Base-by-base conservation (phyloP, 1,140 invertebrate genomes). In the Anoplophora glabripennis region DNA sequence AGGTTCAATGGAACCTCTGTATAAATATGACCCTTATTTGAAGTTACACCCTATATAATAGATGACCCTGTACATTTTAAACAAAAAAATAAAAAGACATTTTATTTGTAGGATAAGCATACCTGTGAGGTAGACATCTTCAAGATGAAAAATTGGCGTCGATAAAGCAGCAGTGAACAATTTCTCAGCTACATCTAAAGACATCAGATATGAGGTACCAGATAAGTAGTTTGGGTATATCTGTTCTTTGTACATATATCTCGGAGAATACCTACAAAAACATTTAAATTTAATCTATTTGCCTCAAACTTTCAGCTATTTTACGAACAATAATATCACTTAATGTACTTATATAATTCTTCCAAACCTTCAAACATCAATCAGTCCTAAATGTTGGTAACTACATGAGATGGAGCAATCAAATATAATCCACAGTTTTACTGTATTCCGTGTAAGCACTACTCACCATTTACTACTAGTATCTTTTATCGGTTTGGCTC, bases 81-180 rank as follows among this genome's bases (percentile, higher is more conserved):
- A n/a, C n/a, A n/a, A n/a, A n/a, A n/a, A n/a, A n/a, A n/a, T n/a
- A n/a, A 47, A 40, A 3, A 17, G 12, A 41, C 9, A 12, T 42
- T 12, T 17, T 10, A 44, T 44, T 28, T 12, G 11, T 40, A 15
- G 3, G 3, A 4, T 49, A 46, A 54, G 21, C 7, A 75, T 66
- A 83, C 92, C 93, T 5, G 92, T 94, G 11, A 94, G 83, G 72
- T 87, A 95, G 45, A 94, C 87, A 71, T 94, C 93, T 72, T 95
- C 93, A 15, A 93, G 73, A 70, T 92, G 88, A 59, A 93, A 82
- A 35, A 90, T 77, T 7, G 84, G 83, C 9, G 86, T 89, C 40
- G 76, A 75, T 1, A 92, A 70, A 0, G 90, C 85, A 11, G 86
- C 82, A 15, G 82, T 71, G 69, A 89, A 92, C 7, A 94, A 76